Percentiles rank a stretch among this genome's conserved stretches.
phyloP scores from a whole-genome alignment of 2,797 vertebrate genomes.

The Oryzias sinensis region DNA sequence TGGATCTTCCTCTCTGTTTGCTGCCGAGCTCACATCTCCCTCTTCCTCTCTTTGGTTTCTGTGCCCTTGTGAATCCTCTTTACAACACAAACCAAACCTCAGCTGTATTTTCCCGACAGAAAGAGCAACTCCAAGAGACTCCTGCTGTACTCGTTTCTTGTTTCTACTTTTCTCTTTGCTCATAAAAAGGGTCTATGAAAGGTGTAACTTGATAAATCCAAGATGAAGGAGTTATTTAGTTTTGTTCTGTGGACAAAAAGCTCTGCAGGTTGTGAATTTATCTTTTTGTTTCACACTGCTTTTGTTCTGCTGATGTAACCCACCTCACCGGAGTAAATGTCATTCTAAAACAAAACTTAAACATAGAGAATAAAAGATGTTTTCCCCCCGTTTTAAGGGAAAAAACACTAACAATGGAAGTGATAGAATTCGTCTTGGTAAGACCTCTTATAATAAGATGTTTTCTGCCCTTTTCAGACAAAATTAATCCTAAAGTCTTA shows the following conservation, averaged over 20 bases:
- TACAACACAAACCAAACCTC: slow-evolving; percentile 19
- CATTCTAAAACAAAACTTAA: too few relatives aligned
- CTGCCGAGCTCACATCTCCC: neutral
- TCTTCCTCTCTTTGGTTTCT: slow-evolving; percentile 7
- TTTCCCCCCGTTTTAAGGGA: too few relatives aligned
- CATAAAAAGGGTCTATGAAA: slow-evolving; percentile 35
- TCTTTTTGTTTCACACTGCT: slow-evolving; percentile 6
- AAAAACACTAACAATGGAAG: too few relatives aligned
- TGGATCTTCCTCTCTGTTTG: slow-evolving; percentile 46
- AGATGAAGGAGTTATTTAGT: slow-evolving; percentile 26
- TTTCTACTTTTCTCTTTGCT: slow-evolving; percentile 49
- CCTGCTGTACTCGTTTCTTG: slow-evolving; percentile 10
- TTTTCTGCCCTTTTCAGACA: too few relatives aligned
- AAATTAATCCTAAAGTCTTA: too few relatives aligned
- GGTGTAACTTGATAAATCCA: slow-evolving; percentile 38
- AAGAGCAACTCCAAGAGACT: slow-evolving; percentile 25
- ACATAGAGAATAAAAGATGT: too few relatives aligned
- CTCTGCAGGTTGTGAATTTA: too few relatives aligned
- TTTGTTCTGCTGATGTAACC: slow-evolving; percentile 61
- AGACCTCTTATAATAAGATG: too few relatives aligned
- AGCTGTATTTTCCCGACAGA: slow-evolving; percentile 40
- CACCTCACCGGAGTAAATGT: slow-evolving; percentile 2
- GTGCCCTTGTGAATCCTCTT: slow-evolving; percentile 24
- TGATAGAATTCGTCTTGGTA: too few relatives aligned
- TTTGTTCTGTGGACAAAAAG: slow-evolving; percentile 2